A percentile compares a stretch with the other conserved stretches of the same genome.
Evolutionary conservation across 2,113 vertebrate genomes (phyloP).

Genomic region (Prietella phreatophila): DNA sequence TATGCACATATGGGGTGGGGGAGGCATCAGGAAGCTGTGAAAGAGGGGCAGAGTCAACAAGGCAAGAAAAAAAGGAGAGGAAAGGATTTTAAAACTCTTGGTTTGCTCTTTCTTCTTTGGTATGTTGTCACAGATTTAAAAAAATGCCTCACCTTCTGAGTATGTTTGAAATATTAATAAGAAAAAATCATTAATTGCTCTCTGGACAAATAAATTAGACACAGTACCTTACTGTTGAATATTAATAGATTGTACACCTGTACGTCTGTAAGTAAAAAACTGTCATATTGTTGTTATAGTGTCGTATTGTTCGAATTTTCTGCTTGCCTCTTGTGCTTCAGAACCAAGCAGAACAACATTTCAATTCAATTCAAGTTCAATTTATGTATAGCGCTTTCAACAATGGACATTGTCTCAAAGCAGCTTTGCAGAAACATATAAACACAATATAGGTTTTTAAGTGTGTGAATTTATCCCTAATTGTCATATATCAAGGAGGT

Average conservation of each 20-base stretch:
- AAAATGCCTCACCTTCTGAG: background rate
- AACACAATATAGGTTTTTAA: too few relatives aligned
- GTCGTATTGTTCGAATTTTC: background rate
- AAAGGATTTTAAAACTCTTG: background rate
- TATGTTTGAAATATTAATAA: background rate
- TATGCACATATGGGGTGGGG: conserved; percentile 15
- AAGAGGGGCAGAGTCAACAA: conserved; percentile 21
- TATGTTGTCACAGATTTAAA: background rate
- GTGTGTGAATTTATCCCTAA: too few relatives aligned
- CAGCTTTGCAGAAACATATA: too few relatives aligned
- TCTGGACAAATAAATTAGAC: background rate
- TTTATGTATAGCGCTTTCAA: too few relatives aligned
- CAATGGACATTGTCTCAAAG: too few relatives aligned
- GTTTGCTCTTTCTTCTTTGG: background rate
- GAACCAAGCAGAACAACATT: background rate
- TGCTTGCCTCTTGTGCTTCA: background rate
- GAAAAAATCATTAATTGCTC: background rate
- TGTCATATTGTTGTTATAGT: background rate
- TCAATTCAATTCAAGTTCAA: too few relatives aligned
- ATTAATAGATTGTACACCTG: background rate
- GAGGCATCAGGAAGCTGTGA: conserved; percentile 2
- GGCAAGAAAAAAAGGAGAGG: background rate
- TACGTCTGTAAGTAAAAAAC: background rate
- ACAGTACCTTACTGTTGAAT: background rate
- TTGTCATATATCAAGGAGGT: too few relatives aligned